phyloP scores from a whole-genome alignment of 2,797 vertebrate species.

The Lepilemur septentrionalis region DNA sequence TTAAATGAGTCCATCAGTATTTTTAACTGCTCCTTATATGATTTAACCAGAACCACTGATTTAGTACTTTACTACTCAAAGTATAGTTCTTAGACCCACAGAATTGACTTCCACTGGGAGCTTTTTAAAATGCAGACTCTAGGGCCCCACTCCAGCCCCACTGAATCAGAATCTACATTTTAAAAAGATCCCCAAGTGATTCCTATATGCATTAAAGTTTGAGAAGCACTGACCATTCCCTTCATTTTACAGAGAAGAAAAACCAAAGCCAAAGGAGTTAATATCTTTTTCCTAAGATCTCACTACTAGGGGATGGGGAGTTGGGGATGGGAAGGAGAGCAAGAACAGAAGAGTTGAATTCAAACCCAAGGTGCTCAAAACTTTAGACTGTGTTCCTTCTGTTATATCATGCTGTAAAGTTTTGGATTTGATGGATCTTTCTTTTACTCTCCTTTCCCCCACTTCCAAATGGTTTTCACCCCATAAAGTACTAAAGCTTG shows the following conservation, averaged over 20 bases:
- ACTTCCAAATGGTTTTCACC: slow-evolving; percentile 32
- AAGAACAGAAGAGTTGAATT: not conserved
- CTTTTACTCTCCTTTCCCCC: not conserved
- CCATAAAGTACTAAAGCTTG: slow-evolving; percentile 24
- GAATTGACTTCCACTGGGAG: not conserved
- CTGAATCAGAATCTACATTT: not conserved
- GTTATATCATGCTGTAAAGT: not conserved
- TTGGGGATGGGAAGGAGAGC: fast-evolving
- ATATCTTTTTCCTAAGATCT: not conserved
- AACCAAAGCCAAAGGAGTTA: not conserved
- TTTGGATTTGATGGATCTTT: slow-evolving; percentile 40
- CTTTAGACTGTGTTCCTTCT: not conserved
- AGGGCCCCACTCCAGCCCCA: too few species aligned
- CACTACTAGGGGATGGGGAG: not conserved
- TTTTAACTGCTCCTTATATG: not conserved
- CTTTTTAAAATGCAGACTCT: not conserved
- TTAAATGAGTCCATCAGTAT: not conserved
- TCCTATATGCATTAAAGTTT: not conserved
- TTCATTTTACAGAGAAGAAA: not conserved
- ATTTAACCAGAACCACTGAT: not conserved
- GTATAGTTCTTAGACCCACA: not conserved
- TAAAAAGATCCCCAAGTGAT: not conserved
- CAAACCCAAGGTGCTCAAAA: slow-evolving; percentile 11
- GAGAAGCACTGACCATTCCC: not conserved
- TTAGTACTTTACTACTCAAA: not conserved